Percentiles rank a stretch among this genome's conserved stretches.
Conservation (phyloP, 2,113 vertebrate species). For the Hippocampus barbouri region DNA sequence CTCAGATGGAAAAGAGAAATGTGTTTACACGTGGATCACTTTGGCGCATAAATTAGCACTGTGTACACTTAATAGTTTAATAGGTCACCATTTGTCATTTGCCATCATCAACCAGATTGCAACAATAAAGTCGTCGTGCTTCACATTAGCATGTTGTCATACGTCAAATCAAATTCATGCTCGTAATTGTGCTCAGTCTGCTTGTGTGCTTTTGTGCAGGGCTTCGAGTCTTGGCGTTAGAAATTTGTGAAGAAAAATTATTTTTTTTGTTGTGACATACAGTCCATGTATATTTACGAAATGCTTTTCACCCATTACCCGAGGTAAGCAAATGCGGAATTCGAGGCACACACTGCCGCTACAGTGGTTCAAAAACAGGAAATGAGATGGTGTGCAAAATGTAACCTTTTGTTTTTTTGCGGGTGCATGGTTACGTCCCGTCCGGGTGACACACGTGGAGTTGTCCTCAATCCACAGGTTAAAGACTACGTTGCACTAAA, state of each 20-base stretch:
- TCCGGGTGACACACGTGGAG: constrained; percentile 52
- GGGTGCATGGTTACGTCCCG: background rate
- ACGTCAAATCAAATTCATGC: background rate
- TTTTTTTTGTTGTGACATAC: background rate
- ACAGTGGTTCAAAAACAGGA: no score
- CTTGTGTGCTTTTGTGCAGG: background rate
- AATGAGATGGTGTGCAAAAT: background rate
- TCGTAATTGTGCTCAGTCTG: background rate
- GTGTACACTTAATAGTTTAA: background rate
- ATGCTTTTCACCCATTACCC: no score
- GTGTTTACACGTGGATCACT: background rate
- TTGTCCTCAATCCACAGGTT: constrained; percentile 47
- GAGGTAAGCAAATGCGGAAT: no score
- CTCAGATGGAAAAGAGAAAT: background rate
- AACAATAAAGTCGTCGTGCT: background rate
- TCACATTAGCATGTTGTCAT: background rate
- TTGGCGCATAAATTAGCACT: background rate
- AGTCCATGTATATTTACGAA: no score
- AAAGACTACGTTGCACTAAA: constrained; percentile 56
- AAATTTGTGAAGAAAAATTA: background rate
- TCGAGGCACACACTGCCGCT: no score
- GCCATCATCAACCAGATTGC: background rate
- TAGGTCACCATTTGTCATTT: background rate
- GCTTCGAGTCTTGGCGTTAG: background rate
- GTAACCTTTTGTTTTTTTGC: background rate